Base-by-base conservation (phyloP, 1,140 invertebrate genomes). In the Asobara japonica region DNA sequence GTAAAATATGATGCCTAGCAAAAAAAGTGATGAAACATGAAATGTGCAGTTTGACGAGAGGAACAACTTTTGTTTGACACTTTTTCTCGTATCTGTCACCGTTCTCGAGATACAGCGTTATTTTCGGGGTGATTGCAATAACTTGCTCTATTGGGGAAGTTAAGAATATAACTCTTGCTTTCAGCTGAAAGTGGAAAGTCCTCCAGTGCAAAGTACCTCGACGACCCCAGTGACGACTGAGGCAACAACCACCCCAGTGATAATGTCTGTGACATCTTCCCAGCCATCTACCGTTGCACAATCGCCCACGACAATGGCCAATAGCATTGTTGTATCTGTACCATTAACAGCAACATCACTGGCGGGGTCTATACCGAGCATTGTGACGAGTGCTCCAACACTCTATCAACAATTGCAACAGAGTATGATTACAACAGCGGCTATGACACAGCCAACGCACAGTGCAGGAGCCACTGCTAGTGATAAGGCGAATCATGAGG, bases 281-380 rank as follows among this genome's bases (percentile, higher is more conserved):
- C 82, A 84, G 48, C 77, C 80, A 5, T 78, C 79, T 5, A 27
- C 80, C 25, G 76, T 80, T 25, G 80, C 80, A 5, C 83, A 85
- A 66, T 80, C 83, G n/a, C 77, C 80, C 6, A 82, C 83, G 13
- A 82, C 85, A 30, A 82, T 82, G 8, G 81, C 83, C 0, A 85
- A 83, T 51, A 85, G 84, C 61, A 85, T 86, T 71, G 84, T 86
- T 0, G 85, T 86, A 3, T 86, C 85, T 6, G 85, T 86, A 27
- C 85, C 85, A 16, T 70, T 86, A 45, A 80, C 80, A 0, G 84
- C 84, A 3, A 85, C 85, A 13, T 83, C 85, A n/a, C 68, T 86
- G 3, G 72, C 84, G 0, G 76, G 65, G 45, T 78, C 79, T 0
- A 79, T 77, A 0, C 83, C 84, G 65, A 86, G 77, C 11, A 74